Conservation (phyloP, 2,113 vertebrate species). For the Heterochromis multidens region DNA sequence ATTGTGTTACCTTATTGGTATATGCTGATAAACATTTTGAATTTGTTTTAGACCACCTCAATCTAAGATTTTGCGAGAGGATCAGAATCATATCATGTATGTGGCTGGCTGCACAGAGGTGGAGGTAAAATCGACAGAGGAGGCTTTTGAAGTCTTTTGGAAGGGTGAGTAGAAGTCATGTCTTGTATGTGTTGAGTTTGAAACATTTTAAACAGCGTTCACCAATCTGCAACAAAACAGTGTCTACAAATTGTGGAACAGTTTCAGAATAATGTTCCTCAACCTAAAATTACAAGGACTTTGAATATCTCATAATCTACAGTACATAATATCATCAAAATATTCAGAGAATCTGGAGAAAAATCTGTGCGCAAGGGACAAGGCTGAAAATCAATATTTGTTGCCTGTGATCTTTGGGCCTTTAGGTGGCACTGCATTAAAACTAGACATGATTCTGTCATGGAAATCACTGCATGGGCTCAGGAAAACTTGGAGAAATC, state of each 20-base stretch:
- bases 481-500: neutral
- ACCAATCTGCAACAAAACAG: too few species aligned
- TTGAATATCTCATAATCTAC: too few species aligned
- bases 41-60: slow-evolving; percentile 83
- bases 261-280: too few species aligned
- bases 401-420: neutral
- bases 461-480: neutral
- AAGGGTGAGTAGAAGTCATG: slow-evolving; percentile 79
- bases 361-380: neutral
- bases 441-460: neutral
- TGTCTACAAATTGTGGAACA: too few species aligned
- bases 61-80: slow-evolving; percentile 91
- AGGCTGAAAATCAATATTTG: neutral
- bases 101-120: slow-evolving; percentile 92
- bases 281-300: too few species aligned
- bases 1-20: neutral
- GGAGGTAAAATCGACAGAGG: slow-evolving; percentile 94
- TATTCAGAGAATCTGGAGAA: neutral
- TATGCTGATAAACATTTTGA: neutral
- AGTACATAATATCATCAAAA: neutral
- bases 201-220: neutral
- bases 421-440: neutral
- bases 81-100: slow-evolving; percentile 98
- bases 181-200: neutral
- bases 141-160: slow-evolving; percentile 98